Evolutionary conservation across 2,113 vertebrate genomes (phyloP).

Genomic region (Cariama cristata): DNA sequence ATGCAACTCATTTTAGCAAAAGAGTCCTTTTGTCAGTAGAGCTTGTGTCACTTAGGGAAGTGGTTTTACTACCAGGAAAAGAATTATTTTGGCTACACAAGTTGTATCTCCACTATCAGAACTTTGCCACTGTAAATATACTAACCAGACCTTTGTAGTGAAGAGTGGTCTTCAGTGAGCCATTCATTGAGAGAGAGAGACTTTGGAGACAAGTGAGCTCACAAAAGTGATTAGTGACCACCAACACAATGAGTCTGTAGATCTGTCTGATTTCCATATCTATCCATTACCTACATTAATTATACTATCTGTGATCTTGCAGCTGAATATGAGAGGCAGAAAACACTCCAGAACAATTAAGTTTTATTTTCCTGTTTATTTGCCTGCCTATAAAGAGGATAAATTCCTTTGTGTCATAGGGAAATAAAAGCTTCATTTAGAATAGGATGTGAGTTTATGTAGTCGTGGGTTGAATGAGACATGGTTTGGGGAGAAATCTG

Average conservation of each 20-base stretch:
- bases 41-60: background rate
- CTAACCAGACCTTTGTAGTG: background rate
- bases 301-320: background rate
- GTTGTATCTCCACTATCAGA: background rate
- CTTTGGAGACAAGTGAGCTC: background rate
- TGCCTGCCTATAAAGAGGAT: background rate
- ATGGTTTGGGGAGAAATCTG: background rate
- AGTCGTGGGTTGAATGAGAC: background rate
- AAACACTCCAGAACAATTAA: background rate
- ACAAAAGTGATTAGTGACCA: background rate
- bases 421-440: background rate
- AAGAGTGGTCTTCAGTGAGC: background rate
- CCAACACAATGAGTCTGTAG: background rate
- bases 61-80: background rate
- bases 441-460: background rate
- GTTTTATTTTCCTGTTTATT: conserved; percentile 8
- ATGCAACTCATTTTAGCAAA: background rate
- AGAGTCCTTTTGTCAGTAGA: background rate
- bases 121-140: background rate
- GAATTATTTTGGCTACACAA: background rate
- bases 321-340: background rate
- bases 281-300: background rate
- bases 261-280: background rate
- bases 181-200: background rate
- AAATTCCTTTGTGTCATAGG: background rate